Base-by-base conservation (phyloP, 2,888 invertebrate species). In the Petrolisthes manimaculis region DNA sequence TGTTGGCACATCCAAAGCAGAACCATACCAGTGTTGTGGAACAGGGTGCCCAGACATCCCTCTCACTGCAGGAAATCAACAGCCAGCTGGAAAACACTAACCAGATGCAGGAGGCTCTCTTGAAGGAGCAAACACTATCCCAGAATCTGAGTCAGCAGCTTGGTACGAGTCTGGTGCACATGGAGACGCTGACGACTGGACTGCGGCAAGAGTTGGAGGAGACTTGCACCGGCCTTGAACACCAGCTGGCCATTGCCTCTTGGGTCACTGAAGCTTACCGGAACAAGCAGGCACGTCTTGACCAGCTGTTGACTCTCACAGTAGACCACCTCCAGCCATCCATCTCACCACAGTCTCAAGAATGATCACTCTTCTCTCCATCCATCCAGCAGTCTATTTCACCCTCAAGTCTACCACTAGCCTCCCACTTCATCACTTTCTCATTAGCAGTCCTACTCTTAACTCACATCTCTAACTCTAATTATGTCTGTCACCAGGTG, bases 131-230 rank as follows among this genome's bases (percentile, higher is more conserved):
- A 12, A 12, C 14, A n/a, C n/a, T 71, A n/a, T 71, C 71, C 1
- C 18, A 71, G n/a, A n/a, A 4, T 6, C 21, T 71, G 12, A n/a
- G 71, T 6, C 71, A n/a, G n/a, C 6, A 71, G 21, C 71, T 71
- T 1, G 4, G 21, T 14, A 21, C 2, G 21, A 21, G n/a, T 6
- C 71, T 14, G 14, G 71, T 14, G 14, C 14, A 21, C 18, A 71
- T n/a, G 6, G 14, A 71, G 6, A 4, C 21, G 21, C 71, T 71
- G 12, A 21, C 71, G 12, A n/a, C 71, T 18, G 71, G 71, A 18
- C 71, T 71, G 71, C 14, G 21, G 71, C 71, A 71, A 71, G 71
- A 71, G 71, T 71, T n/a, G n/a, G 18, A 71, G 21, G 71, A 71
- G n/a, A 71, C 71, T 0, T 71, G 71, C 21, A 21, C 14, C 71